Conservation (phyloP, 2,113 vertebrate genomes). For the Elephantulus edwardii region DNA sequence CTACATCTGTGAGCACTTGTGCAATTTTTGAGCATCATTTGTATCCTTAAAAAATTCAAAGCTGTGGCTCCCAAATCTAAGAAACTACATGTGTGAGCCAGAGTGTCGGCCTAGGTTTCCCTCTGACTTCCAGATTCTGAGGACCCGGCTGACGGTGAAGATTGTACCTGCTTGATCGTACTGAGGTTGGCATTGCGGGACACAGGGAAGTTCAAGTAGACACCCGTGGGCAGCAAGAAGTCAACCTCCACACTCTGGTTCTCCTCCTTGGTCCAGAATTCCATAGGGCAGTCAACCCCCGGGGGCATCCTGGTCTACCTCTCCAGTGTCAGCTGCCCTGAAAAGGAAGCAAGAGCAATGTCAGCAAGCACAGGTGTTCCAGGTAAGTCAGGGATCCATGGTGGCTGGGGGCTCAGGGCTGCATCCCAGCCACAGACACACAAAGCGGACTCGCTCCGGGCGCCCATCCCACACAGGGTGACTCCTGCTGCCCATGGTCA, state of each 20-base stretch:
- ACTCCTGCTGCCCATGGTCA: background rate
- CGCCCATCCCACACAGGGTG: background rate
- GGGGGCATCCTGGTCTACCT: constrained; percentile 93
- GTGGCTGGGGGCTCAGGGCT: background rate
- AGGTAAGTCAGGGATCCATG: background rate
- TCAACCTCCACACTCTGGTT: constrained; percentile 91
- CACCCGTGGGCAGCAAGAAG: constrained; percentile 96
- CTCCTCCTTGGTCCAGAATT: constrained; percentile 94
- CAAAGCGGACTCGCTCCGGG: background rate
- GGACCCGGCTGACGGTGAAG: fast-evolving
- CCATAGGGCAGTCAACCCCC: constrained; percentile 94
- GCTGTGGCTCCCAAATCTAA: background rate
- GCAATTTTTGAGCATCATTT: background rate
- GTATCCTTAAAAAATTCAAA: background rate
- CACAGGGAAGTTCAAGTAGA: constrained; percentile 94
- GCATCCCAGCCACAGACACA: background rate
- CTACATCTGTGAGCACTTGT: background rate
- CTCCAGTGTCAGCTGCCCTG: constrained; percentile 86
- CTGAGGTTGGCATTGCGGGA: constrained; percentile 92
- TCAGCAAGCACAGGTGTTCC: background rate
- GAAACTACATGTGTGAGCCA: fast-evolving
- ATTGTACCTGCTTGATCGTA: constrained; percentile 92
- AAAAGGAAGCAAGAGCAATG: constrained; percentile 58
- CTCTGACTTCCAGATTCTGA: background rate
- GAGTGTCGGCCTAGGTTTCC: background rate